Base-by-base conservation (phyloP, 2,797 vertebrate species). In the Myripristis murdjan region DNA sequence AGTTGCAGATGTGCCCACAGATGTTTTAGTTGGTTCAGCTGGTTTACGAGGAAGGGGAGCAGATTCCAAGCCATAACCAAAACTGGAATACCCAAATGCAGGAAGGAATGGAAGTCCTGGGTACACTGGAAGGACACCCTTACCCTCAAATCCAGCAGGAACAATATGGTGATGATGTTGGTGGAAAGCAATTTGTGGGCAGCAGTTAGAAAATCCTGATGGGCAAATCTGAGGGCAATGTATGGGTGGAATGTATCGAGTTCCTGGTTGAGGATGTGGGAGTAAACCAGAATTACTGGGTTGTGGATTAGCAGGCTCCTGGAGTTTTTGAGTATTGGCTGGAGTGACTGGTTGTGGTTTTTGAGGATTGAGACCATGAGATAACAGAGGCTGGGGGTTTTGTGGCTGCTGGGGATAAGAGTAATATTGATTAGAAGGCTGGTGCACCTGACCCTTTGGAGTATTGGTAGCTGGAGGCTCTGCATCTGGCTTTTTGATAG, bases 141-240 rank as follows among this genome's bases (percentile, higher is more conserved):
- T 35, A 55, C 16, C 16, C 0, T 68, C 54, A 59, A 0, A n/a
- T 49, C 52, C 47, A 64, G 44, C 6, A 31, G 87, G 84, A 49
- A 82, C 6, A 77, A 89, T 44, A 60, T 90, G 81, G 63, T 92
- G 86, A 26, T 83, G 28, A 77, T 93, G 91, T 8, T 94, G 91
- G 78, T 94, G 91, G 54, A 91, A 92, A 28, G 83, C 63, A 22
- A 93, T 52, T 71, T 91, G 89, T 35, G 79, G 74, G 67, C 93
- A 94, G 47, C 92, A 94, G n/a, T 82, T 71, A 2, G 49, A 55
- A 55, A 84, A 26, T 20, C 77, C 89, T 64, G 75, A 16, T 33
- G 66, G 53, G 52, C 87, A 92, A 70, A 46, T 37, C 12, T 77
- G 58, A 20, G 84, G 65, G 46, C 86, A 93, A 43, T 66, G 39